These are phyloP conservation scores for Pachyramphus minor DNA, from an alignment of 2,113 vertebrate genomes.

Conservation along the genomic window DNA sequence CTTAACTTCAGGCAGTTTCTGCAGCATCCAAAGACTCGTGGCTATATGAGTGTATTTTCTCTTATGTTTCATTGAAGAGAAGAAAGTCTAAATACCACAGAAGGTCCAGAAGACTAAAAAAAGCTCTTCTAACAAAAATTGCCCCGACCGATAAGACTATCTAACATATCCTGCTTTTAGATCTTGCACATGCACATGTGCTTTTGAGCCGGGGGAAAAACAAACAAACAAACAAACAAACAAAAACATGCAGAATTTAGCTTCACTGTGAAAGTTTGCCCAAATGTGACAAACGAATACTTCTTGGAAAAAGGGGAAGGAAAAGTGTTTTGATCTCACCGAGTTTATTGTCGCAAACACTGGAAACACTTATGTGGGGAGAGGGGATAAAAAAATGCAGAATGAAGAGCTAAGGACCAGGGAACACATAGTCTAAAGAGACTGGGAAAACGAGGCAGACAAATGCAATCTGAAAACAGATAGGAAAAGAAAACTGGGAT, in stretches of 20 bases:
- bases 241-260: neutral
- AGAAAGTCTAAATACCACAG: neutral
- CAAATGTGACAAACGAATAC: neutral
- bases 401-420: neutral
- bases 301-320: neutral
- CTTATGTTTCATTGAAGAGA: neutral
- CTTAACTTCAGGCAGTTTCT: neutral
- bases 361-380: neutral
- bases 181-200: neutral
- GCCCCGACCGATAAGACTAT: neutral
- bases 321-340: neutral
- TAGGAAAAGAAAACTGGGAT: neutral
- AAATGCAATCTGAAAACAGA: neutral
- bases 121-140: neutral
- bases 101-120: neutral
- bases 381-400: neutral
- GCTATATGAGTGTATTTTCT: neutral
- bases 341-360: neutral
- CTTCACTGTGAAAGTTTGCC: neutral
- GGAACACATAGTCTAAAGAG: neutral
- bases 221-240: too few species aligned
- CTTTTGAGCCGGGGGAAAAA: neutral
- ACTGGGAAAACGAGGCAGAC: neutral
- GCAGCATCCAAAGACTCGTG: neutral
- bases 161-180: neutral